Base-by-base conservation (phyloP, 2,113 vertebrate genomes). In the Tiliqua scincoides region DNA sequence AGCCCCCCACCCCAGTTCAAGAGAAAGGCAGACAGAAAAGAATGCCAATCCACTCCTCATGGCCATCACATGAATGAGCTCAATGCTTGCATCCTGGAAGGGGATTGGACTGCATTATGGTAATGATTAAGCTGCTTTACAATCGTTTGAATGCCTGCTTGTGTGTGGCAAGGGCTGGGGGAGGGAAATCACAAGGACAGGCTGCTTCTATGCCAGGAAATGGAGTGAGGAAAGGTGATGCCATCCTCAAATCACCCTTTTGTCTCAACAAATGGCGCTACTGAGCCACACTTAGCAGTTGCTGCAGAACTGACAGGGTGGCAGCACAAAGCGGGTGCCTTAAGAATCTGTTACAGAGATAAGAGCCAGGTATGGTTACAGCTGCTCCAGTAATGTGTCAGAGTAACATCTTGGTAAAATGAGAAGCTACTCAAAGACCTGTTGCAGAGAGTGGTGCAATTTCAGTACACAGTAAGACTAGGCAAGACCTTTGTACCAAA, bases 41-140 rank as follows among this genome's bases (percentile, higher is more conserved):
- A 71, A 89, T 85, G 37, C 91, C 89, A 93, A 91, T 91, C 94
- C 87, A 11, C 85, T 91, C 80, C 93, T 93, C 89, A 88, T 93
- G 94, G 88, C 25, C 80, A 90, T 95, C 95, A 89, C 93, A 85
- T 91, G 96, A 93, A 88, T 87, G 74, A 90, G 94, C 94, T 95
- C 82, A 70, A 82, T 62, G 74, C 82, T 6, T 73, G 8, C 20
- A 52, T 87, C 89, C 78, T 61, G 40, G 86, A 81, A 62, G 2
- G 85, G 87, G 91, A 95, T 93, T 92, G 94, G 72, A 88, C 81
- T 2, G 35, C 52, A 37, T 94, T 93, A 91, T 75, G 68, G 85
- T 89, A 71, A 93, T 93, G 93, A 93, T 94, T 94, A 96, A 91
- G 59, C 85, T 0, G 0, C 2, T 91, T 57, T 0, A 0, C 71